Conservation (phyloP, 2,888 invertebrate genomes). For the Chaetogeoica ovagalla region DNA sequence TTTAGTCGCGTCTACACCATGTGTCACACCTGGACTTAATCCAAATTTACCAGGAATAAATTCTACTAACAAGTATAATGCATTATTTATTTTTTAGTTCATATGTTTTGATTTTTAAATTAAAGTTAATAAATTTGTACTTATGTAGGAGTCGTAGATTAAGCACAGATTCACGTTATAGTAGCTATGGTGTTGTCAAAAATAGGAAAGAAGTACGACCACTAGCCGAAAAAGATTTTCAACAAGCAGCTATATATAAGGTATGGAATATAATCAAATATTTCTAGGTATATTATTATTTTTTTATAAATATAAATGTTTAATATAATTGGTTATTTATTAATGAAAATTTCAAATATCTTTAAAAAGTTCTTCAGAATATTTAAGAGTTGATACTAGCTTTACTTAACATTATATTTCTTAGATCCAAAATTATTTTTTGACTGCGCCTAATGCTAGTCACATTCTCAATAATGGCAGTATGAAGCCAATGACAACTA, state of each 20-base stretch:
- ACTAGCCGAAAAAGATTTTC: constrained; percentile 53
- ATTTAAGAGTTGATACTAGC: too few species aligned
- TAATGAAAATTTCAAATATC: too few species aligned
- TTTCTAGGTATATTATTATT: background rate
- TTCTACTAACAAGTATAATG: constrained; percentile 38
- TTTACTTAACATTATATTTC: background rate
- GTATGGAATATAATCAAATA: constrained; percentile 34
- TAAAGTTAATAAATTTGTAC: background rate
- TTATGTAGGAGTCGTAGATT: constrained; percentile 33
- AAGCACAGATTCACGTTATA: constrained; percentile 48
- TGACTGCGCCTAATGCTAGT: constrained; percentile 39
- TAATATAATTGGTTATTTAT: too few species aligned
- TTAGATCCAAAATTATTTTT: constrained; percentile 48
- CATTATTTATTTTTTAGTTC: background rate
- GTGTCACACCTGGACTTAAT: constrained; percentile 36
- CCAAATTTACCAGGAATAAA: constrained; percentile 47
- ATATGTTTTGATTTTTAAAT: background rate
- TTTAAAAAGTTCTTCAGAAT: too few species aligned
- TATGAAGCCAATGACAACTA: constrained; percentile 54
- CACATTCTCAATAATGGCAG: constrained; percentile 52
- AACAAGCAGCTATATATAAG: constrained; percentile 46
- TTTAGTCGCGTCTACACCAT: constrained; percentile 49
- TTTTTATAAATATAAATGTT: background rate
- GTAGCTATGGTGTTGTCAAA: constrained; percentile 53
- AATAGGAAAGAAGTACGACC: constrained; percentile 54